These are phyloP conservation scores for Phainopepla nitens DNA, from an alignment of 2,113 vertebrate species.

Conservation along the genomic window DNA sequence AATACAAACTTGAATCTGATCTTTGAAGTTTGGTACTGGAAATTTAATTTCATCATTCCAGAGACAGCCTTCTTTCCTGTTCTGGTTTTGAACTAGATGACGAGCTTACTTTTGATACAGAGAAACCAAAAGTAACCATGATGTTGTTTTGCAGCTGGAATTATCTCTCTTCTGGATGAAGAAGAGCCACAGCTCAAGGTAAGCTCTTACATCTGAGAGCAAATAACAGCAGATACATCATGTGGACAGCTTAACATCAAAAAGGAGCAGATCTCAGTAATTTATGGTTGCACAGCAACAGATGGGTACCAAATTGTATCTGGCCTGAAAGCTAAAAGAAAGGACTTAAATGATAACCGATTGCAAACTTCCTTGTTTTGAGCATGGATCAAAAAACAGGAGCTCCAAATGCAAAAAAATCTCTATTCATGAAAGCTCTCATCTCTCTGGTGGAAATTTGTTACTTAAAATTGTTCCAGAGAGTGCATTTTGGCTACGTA, in stretches of 20 bases:
- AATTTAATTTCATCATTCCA: neutral
- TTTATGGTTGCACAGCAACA: neutral
- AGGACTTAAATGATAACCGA: neutral
- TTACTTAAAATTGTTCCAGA: neutral
- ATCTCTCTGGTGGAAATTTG: neutral
- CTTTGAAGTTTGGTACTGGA: neutral
- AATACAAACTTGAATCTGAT: neutral
- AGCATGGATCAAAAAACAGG: neutral
- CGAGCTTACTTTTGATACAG: neutral
- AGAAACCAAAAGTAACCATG: neutral
- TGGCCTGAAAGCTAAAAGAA: neutral
- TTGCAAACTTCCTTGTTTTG: neutral
- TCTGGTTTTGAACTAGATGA: neutral
- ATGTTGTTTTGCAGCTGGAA: conserved; percentile 85
- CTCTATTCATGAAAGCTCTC: neutral
- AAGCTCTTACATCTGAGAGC: neutral
- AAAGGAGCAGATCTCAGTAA: neutral
- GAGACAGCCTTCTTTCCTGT: neutral
- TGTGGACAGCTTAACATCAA: neutral
- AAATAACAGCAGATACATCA: neutral
- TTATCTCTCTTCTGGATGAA: conserved; percentile 98
- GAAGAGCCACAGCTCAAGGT: conserved; percentile 99
- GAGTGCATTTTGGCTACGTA: neutral
- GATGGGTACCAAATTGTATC: neutral
- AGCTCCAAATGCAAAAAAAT: neutral